Conservation (phyloP, 2,113 vertebrate species). For the Mobula hypostoma region DNA sequence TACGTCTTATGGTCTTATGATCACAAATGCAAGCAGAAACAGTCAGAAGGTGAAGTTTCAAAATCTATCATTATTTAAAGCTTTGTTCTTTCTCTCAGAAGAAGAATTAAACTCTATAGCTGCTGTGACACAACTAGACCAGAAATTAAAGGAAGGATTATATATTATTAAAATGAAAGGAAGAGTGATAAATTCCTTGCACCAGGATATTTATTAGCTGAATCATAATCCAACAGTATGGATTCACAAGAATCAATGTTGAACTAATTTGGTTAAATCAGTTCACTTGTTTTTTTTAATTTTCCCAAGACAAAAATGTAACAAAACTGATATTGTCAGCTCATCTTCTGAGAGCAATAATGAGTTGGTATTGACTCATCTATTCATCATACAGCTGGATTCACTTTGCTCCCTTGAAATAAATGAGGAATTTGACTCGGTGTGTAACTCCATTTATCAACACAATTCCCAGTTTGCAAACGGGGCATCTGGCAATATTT, state of each 20-base stretch:
- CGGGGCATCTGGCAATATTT: background rate
- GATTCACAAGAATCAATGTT: background rate
- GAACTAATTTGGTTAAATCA: constrained; percentile 20
- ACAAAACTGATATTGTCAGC: constrained; percentile 18
- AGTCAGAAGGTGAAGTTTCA: constrained; percentile 22
- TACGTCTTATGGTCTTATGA: too few relatives aligned
- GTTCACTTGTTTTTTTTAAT: background rate
- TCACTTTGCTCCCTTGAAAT: background rate
- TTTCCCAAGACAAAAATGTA: background rate
- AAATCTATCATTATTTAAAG: background rate
- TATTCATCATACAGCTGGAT: background rate
- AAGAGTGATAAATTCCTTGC: background rate
- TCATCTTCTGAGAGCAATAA: constrained; percentile 3
- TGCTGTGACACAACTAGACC: background rate
- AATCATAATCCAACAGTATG: background rate
- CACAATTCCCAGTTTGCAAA: background rate
- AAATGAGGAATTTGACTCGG: background rate
- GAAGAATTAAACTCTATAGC: background rate
- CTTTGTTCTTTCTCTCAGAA: background rate
- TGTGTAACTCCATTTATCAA: background rate
- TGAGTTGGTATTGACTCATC: background rate
- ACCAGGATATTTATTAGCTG: background rate
- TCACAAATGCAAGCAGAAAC: background rate
- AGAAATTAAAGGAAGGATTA: constrained; percentile 12
- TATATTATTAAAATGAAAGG: constrained; percentile 1